Conservation (phyloP, 37 sponge, comb jelly and placozoan genomes). For the Agelas oroides region DNA sequence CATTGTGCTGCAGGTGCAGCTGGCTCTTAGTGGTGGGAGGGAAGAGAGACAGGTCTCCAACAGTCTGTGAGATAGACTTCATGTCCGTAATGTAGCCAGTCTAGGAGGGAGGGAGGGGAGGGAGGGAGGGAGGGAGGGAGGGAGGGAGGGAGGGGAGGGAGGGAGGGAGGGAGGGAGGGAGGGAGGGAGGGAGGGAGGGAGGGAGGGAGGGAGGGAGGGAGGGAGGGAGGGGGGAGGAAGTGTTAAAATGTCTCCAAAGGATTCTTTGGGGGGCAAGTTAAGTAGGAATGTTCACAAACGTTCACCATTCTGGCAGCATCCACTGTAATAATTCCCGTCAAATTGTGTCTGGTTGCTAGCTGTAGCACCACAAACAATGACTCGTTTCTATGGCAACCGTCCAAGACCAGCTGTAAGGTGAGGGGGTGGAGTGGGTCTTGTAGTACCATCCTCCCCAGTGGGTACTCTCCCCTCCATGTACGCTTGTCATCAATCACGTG, state of each 20-base stretch:
- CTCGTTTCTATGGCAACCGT: constrained; percentile 34
- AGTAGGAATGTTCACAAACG: too few species aligned
- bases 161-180: not conserved
- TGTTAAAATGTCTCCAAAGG: not conserved
- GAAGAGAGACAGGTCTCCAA: not conserved
- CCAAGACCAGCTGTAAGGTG: constrained; percentile 23
- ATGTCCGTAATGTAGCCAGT: not conserved
- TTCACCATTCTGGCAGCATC: not conserved
- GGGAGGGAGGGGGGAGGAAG: too few species aligned
- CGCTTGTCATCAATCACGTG: constrained; percentile 51
- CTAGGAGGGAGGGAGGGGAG: not conserved
- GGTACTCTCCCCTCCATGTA: constrained; percentile 59
- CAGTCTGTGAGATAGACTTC: not conserved
- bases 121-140: too few species aligned
- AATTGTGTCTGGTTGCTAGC: constrained; percentile 21
- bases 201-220: too few species aligned
- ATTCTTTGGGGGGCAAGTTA: not conserved
- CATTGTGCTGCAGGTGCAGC: not conserved
- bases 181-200: too few species aligned
- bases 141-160: too few species aligned
- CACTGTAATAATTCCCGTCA: not conserved
- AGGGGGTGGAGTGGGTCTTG: constrained; percentile 39
- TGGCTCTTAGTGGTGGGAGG: constrained; percentile 1
- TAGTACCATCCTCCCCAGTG: constrained; percentile 44
- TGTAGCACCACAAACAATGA: constrained; percentile 45